These are phyloP conservation scores for Sarcophaga rosellei DNA, from an alignment of 2,888 invertebrate genomes.

Conservation along the genomic window DNA sequence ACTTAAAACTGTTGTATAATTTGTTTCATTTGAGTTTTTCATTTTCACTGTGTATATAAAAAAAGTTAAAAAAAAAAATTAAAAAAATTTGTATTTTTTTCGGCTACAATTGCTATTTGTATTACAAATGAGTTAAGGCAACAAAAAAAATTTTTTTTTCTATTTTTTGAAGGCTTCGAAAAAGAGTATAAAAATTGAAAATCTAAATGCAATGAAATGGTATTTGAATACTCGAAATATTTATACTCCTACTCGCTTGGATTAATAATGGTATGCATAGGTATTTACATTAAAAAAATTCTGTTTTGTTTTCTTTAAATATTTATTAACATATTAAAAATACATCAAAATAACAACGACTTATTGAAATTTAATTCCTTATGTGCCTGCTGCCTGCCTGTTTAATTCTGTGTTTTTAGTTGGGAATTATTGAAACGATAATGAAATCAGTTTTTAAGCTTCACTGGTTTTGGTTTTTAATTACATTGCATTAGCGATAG, in stretches of 20 bases:
- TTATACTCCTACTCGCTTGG: background rate
- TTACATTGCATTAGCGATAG: conserved; percentile 7
- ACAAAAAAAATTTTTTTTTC: background rate
- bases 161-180: background rate
- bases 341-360: conserved; percentile 23
- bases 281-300: background rate
- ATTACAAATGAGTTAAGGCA: conserved; percentile 1
- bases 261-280: background rate
- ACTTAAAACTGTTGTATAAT: conserved; percentile 62
- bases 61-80: background rate
- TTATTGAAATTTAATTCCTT: conserved; percentile 38
- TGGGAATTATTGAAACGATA: background rate
- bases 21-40: conserved; percentile 3
- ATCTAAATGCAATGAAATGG: background rate
- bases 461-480: conserved; percentile 41
- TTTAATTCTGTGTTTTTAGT: conserved; percentile 7
- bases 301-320: background rate
- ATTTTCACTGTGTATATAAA: background rate
- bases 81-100: background rate
- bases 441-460: conserved; percentile 44
- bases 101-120: background rate
- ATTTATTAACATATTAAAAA: conserved; percentile 6
- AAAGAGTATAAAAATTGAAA: background rate
- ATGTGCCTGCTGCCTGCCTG: background rate
- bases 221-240: background rate